Conservation (phyloP, 92 coral and sea anemone genomes). For the Zoanthus gigantus region DNA sequence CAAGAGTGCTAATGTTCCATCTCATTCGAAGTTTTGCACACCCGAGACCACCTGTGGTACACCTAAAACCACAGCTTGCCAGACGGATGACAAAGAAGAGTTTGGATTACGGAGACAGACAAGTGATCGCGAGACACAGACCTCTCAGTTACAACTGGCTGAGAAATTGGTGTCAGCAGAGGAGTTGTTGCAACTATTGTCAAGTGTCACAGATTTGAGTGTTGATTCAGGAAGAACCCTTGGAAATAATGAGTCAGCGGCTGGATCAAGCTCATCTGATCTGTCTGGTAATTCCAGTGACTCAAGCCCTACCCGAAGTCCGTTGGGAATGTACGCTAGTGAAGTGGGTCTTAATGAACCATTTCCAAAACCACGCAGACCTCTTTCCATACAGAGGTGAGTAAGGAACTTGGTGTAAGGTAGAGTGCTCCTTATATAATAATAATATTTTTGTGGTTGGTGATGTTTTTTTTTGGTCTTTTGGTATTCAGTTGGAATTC, state of each 20-base stretch:
- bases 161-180: constrained; percentile 29
- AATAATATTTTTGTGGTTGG: neutral
- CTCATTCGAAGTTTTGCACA: neutral
- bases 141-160: constrained; percentile 38
- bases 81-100: constrained; percentile 41
- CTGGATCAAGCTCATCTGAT: neutral
- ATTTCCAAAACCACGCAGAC: constrained; percentile 34
- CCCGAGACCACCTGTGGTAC: constrained; percentile 2
- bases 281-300: neutral
- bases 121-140: constrained; percentile 47
- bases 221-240: neutral
- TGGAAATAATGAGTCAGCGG: neutral
- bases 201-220: constrained; percentile 36
- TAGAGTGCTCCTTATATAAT: neutral
- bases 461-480: no score
- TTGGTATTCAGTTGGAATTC: no score
- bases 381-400: constrained; percentile 43
- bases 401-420: neutral
- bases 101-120: constrained; percentile 23
- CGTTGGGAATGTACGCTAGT: constrained; percentile 15
- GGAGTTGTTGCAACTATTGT: constrained; percentile 22
- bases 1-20: neutral
- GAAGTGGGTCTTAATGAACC: constrained; percentile 16
- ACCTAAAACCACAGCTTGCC: constrained; percentile 42
- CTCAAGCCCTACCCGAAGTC: neutral